These are phyloP conservation scores for Gasterosteus nipponicus DNA, from an alignment of 2,113 vertebrate genomes.

Conservation along the genomic window DNA sequence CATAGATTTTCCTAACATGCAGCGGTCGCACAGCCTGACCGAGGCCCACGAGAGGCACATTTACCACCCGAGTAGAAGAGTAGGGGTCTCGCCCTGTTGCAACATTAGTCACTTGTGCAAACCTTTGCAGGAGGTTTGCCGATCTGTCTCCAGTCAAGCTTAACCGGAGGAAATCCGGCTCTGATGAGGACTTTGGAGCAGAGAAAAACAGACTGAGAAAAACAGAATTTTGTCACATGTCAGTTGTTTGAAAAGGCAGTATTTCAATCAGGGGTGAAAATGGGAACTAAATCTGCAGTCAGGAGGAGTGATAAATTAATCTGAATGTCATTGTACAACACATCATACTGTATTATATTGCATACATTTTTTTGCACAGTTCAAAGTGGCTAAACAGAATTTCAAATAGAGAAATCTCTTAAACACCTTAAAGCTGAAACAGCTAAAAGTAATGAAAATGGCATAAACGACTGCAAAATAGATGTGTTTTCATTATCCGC, in stretches of 20 bases:
- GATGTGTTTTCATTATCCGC: conserved; percentile 18
- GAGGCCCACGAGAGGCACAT: conserved; percentile 1
- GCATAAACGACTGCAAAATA: background rate
- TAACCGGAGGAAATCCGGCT: background rate
- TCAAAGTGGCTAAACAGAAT: background rate
- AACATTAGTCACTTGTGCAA: conserved; percentile 41
- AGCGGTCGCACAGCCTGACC: conserved; percentile 28
- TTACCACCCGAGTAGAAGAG: conserved; percentile 36
- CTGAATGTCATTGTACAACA: background rate
- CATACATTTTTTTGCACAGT: background rate
- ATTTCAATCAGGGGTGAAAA: background rate
- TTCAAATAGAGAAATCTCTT: background rate
- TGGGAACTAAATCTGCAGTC: background rate
- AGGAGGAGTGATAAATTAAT: background rate
- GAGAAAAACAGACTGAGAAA: conserved; percentile 3
- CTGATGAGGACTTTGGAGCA: background rate
- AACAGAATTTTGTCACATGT: conserved; percentile 3
- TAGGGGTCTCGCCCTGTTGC: conserved; percentile 1
- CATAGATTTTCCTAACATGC: conserved; percentile 3
- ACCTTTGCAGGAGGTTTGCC: conserved; percentile 29
- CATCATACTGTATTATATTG: background rate
- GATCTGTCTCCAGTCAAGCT: conserved; percentile 20
- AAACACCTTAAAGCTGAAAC: background rate
- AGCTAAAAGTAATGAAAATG: background rate
- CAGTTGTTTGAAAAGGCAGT: conserved; percentile 2